Conservation (phyloP, 2,797 vertebrate species). For the Acanthurus tractus region DNA sequence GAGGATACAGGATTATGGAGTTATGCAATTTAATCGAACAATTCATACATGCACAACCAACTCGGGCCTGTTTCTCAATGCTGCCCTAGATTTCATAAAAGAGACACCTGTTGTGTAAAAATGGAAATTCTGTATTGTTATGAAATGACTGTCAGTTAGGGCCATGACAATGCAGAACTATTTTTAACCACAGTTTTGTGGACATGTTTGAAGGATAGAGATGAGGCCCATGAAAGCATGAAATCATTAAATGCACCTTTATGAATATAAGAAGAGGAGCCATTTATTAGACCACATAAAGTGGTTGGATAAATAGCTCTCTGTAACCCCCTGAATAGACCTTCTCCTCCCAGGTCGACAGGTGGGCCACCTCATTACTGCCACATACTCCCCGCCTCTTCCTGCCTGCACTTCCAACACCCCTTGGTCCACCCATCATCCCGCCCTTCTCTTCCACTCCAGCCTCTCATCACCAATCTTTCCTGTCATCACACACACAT, state of each 20-base stretch:
- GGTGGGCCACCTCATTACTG: slow-evolving; percentile 57
- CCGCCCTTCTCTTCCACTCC: slow-evolving; percentile 54
- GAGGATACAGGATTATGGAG: slow-evolving; percentile 55
- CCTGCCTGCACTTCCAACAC: slow-evolving; percentile 52
- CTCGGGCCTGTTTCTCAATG: slow-evolving; percentile 48
- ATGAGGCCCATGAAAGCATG: slow-evolving; percentile 9
- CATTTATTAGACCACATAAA: slow-evolving; percentile 36
- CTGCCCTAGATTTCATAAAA: slow-evolving; percentile 57
- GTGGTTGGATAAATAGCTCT: slow-evolving; percentile 11
- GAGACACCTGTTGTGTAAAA: slow-evolving; percentile 68
- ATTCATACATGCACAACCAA: slow-evolving; percentile 35
- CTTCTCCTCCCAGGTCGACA: slow-evolving; percentile 52
- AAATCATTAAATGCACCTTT: neutral
- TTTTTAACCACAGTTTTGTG: slow-evolving; percentile 6
- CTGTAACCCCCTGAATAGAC: slow-evolving; percentile 35
- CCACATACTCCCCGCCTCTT: slow-evolving; percentile 58
- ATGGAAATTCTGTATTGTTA: slow-evolving; percentile 52
- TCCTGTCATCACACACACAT: slow-evolving; percentile 82
- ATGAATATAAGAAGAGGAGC: slow-evolving; percentile 3
- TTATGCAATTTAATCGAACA: slow-evolving; percentile 47
- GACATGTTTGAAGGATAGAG: neutral
- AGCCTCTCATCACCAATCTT: slow-evolving; percentile 80
- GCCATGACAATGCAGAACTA: slow-evolving; percentile 24
- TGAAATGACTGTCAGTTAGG: slow-evolving; percentile 51
- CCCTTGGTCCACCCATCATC: slow-evolving; percentile 56